Evolutionary conservation across 2,113 vertebrate genomes (phyloP).

Genomic region (Hyaena hyaena): DNA sequence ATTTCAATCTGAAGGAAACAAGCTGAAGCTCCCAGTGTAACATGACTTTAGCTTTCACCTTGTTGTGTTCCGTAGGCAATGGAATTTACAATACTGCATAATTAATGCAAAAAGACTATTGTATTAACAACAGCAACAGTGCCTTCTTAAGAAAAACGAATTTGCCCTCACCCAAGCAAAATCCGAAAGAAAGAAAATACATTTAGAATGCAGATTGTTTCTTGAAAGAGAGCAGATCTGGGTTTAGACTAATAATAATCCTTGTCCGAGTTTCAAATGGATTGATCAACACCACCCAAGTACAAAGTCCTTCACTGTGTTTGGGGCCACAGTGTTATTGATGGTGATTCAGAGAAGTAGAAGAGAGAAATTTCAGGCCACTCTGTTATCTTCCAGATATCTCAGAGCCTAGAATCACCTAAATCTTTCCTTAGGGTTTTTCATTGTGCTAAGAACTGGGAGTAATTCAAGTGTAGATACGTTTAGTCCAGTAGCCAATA

Average conservation of each 20-base stretch:
- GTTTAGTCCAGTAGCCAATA: not conserved
- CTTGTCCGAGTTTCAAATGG: slow-evolving; percentile 25
- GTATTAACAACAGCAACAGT: not conserved
- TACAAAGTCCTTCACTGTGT: not conserved
- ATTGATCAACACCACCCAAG: not conserved
- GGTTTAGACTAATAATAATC: not conserved
- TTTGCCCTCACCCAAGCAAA: slow-evolving; percentile 48
- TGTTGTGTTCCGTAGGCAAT: not conserved
- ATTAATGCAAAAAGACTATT: slow-evolving; percentile 3
- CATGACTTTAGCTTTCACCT: not conserved
- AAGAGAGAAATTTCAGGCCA: not conserved
- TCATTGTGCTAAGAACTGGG: not conserved
- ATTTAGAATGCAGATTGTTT: slow-evolving; percentile 20
- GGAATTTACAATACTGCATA: not conserved
- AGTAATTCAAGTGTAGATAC: not conserved
- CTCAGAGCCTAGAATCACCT: not conserved
- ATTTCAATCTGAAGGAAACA: not conserved
- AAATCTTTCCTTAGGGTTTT: not conserved
- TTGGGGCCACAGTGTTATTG: not conserved
- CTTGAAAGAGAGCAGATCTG: slow-evolving; percentile 16
- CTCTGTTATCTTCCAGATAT: not conserved
- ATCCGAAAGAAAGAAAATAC: slow-evolving; percentile 9
- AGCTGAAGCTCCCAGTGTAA: not conserved
- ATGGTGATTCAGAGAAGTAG: not conserved
- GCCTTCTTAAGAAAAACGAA: not conserved